phyloP scores from a whole-genome alignment of 2,797 vertebrate genomes.

The Melanotaenia trifasciata region DNA sequence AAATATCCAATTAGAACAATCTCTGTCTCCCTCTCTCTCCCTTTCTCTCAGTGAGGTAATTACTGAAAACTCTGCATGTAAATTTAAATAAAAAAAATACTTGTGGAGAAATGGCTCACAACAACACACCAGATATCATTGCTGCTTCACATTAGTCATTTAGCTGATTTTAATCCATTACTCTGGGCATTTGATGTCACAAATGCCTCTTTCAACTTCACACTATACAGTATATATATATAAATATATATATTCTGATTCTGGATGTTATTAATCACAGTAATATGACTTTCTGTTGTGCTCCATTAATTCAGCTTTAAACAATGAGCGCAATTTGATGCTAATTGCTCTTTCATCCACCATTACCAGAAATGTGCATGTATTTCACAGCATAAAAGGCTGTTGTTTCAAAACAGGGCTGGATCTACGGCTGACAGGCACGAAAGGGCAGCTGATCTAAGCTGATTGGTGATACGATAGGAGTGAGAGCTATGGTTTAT shows the following conservation, averaged over 20 bases:
- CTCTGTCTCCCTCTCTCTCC: conserved; percentile 45
- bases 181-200: conserved; percentile 32
- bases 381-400: conserved; percentile 58
- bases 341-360: conserved; percentile 54
- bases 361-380: conserved; percentile 37
- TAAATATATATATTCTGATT: conserved; percentile 11
- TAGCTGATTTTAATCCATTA: conserved; percentile 55
- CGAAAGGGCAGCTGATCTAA: conserved; percentile 80
- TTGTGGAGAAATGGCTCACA: conserved; percentile 63
- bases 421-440: conserved; percentile 67
- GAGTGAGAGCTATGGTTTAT: conserved; percentile 81
- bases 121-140: conserved; percentile 66
- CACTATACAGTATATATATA: background rate
- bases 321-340: conserved; percentile 44
- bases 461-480: conserved; percentile 80
- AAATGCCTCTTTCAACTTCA: conserved; percentile 44
- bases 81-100: conserved; percentile 76
- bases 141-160: conserved; percentile 53
- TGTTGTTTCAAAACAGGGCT: conserved; percentile 67
- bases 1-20: conserved; percentile 85
- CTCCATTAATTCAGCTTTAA: conserved; percentile 57
- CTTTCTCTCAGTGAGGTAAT: conserved; percentile 69
- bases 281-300: conserved; percentile 43
- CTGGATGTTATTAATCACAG: conserved; percentile 49
- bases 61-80: conserved; percentile 77